Base-by-base conservation (phyloP, 2,113 vertebrate genomes). In the Morphnarchus princeps region DNA sequence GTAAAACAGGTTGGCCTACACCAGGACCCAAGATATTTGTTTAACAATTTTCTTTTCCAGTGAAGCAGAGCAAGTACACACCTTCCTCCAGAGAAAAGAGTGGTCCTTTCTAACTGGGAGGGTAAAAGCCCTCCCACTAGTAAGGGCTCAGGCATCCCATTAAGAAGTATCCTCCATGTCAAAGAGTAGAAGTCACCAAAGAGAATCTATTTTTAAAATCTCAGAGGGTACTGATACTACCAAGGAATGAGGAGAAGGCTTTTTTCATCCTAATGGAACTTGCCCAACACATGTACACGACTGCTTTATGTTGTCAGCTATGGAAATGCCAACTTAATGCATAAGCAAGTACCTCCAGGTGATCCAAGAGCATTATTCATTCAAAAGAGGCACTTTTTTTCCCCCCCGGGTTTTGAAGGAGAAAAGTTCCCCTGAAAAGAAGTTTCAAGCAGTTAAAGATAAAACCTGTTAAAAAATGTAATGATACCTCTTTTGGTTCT, bases 401-500 rank as follows among this genome's bases (percentile, higher is more conserved):
- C 25, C 18, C 25, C 29, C 6, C 9, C 8, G 6, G 4, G 15
- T 47, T 72, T 11, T 16, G 24, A 80, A 65, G 26, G 62, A 49
- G 31, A 6, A 58, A 54, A 13, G 9, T 18, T 62, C 6, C 19
- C 25, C 20, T 63, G 9, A 38, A 45, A 90, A 81, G 32, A 26
- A 9, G 17, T 22, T 80, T 47, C 22, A 73, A 54, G 32, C 14
- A 86, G 42, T 22, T 50, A 17, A 65, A 43, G 29, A 71, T 4
- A 87, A 76, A 71, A 38, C 25, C 36, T 28, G 49, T 28, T 29
- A 29, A 31, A 89, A 57, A 31, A 49, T 3, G 6, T 10, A 80
- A 8, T 0, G 1, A 81, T 54, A 98, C 98, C 98, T 97, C 50
- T 92, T 87, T 54, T 92, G 96, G 79, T 65, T 93, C 84, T 76